Evolutionary conservation across 2,797 vertebrate species (phyloP).

Genomic region (Cottoperca gobio): DNA sequence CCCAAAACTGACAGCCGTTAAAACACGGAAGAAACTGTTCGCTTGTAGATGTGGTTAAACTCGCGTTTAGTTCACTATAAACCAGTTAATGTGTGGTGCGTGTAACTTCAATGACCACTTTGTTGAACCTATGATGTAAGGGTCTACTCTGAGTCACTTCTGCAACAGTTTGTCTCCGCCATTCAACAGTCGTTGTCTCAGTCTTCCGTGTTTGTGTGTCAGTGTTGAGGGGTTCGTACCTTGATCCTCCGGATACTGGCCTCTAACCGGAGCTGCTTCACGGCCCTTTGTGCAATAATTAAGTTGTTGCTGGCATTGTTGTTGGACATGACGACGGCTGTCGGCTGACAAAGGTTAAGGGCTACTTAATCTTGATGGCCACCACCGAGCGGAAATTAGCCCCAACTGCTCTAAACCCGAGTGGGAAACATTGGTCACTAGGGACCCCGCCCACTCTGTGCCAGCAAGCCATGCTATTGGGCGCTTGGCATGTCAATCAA

Average conservation of each 20-base stretch:
- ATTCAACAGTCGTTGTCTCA: conserved; percentile 42
- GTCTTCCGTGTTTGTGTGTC: conserved; percentile 73
- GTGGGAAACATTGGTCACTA: conserved; percentile 37
- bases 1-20: background rate
- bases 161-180: conserved; percentile 43
- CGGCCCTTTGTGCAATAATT: conserved; percentile 79
- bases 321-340: conserved; percentile 81
- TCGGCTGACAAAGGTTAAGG: conserved; percentile 26
- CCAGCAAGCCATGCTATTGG: conserved; percentile 28
- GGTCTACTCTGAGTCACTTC: conserved; percentile 18
- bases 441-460: conserved; percentile 18
- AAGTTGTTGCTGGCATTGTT: conserved; percentile 84
- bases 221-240: conserved; percentile 69
- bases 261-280: conserved; percentile 86
- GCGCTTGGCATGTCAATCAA: conserved; percentile 21
- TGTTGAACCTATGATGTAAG: background rate
- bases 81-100: background rate
- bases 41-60: background rate
- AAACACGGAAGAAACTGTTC: conserved; percentile 14
- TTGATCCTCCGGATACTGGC: conserved; percentile 83
- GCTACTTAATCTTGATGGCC: background rate
- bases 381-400: conserved; percentile 58
- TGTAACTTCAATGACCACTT: background rate
- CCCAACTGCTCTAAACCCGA: conserved; percentile 42
- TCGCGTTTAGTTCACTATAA: background rate